Evolutionary conservation across 2,797 vertebrate genomes (phyloP).

Genomic region (Danio albolineatus): DNA sequence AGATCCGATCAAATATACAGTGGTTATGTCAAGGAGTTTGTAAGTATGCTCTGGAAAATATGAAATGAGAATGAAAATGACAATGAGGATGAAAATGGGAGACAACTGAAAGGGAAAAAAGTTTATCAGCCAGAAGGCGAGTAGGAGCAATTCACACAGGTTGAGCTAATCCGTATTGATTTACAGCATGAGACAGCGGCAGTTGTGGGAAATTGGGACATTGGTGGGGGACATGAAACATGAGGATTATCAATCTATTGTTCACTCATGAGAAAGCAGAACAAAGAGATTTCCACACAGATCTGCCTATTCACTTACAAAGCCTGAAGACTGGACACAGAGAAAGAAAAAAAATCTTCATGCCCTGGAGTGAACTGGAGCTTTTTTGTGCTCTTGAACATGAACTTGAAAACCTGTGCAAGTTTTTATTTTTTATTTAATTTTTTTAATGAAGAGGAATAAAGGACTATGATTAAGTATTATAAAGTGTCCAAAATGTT

Average conservation of each 20-base stretch:
- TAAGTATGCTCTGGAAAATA: conserved; percentile 10
- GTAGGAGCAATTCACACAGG: conserved; percentile 55
- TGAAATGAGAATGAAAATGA: not conserved
- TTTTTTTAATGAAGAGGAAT: not conserved
- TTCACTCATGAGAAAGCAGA: conserved; percentile 73
- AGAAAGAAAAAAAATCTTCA: not conserved
- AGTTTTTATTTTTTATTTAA: not conserved
- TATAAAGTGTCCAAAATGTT: too few species aligned
- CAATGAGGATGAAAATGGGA: conserved; percentile 16
- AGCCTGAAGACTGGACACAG: conserved; percentile 1
- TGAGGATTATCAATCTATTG: conserved; percentile 76
- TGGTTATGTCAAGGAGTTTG: conserved; percentile 1
- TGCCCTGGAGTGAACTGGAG: not conserved
- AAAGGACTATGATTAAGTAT: not conserved
- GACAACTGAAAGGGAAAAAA: conserved; percentile 18
- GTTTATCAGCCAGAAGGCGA: conserved; percentile 48
- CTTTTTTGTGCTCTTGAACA: not conserved
- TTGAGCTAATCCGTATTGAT: conserved; percentile 64
- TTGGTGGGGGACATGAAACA: conserved; percentile 65
- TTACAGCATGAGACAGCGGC: conserved; percentile 53
- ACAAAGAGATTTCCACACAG: conserved; percentile 63
- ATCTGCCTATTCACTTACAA: conserved; percentile 58
- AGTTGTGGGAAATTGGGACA: conserved; percentile 59
- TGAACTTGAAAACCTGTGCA: not conserved
- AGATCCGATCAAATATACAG: conserved; percentile 19